A percentile compares a stretch with the other conserved stretches of the same genome.
Conservation (phyloP, 2,888 invertebrate genomes). For the Drosophila kanekoi region DNA sequence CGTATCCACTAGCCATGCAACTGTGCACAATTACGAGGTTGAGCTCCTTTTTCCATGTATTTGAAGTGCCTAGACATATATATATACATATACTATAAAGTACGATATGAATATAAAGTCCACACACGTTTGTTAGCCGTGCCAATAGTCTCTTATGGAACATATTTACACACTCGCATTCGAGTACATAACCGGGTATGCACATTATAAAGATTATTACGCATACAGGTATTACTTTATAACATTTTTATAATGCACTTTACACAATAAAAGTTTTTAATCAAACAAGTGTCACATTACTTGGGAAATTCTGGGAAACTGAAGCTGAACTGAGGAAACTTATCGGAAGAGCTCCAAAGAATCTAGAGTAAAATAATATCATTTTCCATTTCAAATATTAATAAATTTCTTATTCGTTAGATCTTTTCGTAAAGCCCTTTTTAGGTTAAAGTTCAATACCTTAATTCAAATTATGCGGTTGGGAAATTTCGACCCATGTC, state of each 20-base stretch:
- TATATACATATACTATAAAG: conserved; percentile 11
- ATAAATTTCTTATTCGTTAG: too few relatives aligned
- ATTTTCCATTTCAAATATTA: too few relatives aligned
- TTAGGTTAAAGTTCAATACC: too few relatives aligned
- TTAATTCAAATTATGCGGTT: too few relatives aligned
- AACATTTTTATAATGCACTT: conserved; percentile 47
- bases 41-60: background rate
- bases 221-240: conserved; percentile 28
- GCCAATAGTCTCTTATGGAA: conserved; percentile 22
- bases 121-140: conserved; percentile 23
- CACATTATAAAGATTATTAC: conserved; percentile 27
- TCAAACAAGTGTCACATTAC: conserved; percentile 6
- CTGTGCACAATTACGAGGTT: conserved; percentile 21
- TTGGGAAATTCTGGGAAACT: background rate
- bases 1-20: conserved; percentile 3
- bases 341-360: too few relatives aligned
- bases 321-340: too few relatives aligned
- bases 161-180: conserved; percentile 14
- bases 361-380: too few relatives aligned
- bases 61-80: conserved; percentile 30
- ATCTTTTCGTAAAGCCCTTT: too few relatives aligned
- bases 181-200: conserved; percentile 8
- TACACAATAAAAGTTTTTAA: conserved; percentile 44
- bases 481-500: too few relatives aligned
- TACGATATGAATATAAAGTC: conserved; percentile 10